Evolutionary conservation across 2,797 vertebrate species (phyloP).

Genomic region (Tragelaphus eurycerus): DNA sequence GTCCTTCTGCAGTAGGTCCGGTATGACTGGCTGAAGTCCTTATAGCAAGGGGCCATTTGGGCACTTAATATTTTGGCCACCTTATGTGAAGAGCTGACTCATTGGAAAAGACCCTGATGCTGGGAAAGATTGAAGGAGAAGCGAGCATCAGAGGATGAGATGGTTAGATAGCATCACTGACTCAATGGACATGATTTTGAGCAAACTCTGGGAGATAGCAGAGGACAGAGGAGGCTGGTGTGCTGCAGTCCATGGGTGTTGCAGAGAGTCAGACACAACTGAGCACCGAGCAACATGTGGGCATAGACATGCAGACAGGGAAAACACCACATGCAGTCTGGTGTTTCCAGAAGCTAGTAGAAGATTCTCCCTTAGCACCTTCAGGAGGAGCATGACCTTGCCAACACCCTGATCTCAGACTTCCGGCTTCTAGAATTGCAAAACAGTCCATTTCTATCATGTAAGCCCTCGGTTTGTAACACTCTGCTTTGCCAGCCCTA

Average conservation of each 20-base stretch:
- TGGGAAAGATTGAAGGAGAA: not conserved
- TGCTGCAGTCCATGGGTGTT: not conserved
- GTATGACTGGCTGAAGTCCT: not conserved
- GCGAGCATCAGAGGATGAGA: not conserved
- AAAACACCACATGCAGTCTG: accelerated
- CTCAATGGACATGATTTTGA: not conserved
- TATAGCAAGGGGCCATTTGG: not conserved
- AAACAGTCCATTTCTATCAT: no score
- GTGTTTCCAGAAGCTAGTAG: not conserved
- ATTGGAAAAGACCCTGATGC: not conserved
- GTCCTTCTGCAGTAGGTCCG: not conserved
- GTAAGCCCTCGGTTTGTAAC: not conserved
- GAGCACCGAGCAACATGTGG: not conserved
- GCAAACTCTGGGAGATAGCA: not conserved
- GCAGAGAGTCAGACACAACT: not conserved
- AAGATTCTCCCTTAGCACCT: not conserved
- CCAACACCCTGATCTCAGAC: not conserved
- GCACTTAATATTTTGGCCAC: not conserved
- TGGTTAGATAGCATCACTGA: not conserved
- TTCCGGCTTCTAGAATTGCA: not conserved
- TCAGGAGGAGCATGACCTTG: not conserved
- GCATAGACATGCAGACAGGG: no score
- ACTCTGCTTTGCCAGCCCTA: not conserved
- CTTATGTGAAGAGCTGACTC: not conserved
- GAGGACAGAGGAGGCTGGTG: not conserved